Base-by-base conservation (phyloP, 2,797 vertebrate species). In the Acipenser oxyrinchus region DNA sequence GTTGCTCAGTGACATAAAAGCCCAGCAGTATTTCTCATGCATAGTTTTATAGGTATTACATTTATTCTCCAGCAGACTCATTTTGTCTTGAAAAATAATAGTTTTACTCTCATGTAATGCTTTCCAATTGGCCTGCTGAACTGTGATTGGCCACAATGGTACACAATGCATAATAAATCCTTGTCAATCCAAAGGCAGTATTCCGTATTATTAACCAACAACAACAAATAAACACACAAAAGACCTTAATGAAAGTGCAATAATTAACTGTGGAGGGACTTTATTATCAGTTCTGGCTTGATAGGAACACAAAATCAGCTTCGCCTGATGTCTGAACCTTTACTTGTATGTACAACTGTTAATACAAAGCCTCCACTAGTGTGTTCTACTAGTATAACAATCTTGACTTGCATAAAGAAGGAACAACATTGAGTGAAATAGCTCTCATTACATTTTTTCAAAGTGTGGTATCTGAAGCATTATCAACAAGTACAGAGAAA, bases 181-280 rank as follows among this genome's bases (percentile, higher is more conserved):
- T 84, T 85, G 87, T 89, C 87, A 89, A 86, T 89, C 86, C 82
- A 79, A 82, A 82, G 76, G 78, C 79, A 50, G 72, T 69, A 73
- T 76, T 70, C 75, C 72, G 65, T 67, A 78, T 88, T 89, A 88
- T 87, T 88, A 84, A 85, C 80, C 68, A 83, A 80, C 82, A 79
- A 86, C 88, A 85, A 83, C 73, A 84, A 87, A 86, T 77, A 73
- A 55, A 73, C 13, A 18, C 79, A 78, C 74, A 77, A 72, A 76
- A 74, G 69, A 68, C 67, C 57, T 65, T 76, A 79, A 79, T 88
- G 87, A 87, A 88, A 87, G 89, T 86, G 77, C 84, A 78, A 81
- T 91, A 88, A 90, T 90, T 91, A 87, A 87, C 86, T 23, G 84
- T 87, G 85, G 84, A 83, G 83, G 83, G 80, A 81, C 81, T 77